Evolutionary conservation across 2,888 invertebrate genomes (phyloP), one percentile per base, ranked within the genome.

Genomic region (Lasius fuliginosus): DNA sequence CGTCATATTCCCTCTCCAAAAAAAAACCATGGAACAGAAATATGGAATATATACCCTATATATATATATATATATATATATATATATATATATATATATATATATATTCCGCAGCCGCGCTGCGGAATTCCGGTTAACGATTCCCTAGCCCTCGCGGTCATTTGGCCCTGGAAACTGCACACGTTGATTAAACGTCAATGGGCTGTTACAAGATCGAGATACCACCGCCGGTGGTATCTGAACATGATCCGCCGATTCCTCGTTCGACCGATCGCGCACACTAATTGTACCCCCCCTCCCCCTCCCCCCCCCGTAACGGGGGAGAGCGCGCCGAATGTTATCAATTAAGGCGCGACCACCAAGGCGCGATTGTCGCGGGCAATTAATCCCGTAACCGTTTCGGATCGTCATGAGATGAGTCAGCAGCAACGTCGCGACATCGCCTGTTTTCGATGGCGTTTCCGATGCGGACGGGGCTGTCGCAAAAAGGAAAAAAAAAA

Each of bases 351-450:
- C 62, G 27, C 58, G 58, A 40, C 9, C 65, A 58, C 9, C 60
- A 58, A 85, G 85, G 83, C 46, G 46, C 11, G 82, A 88, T 85
- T 82, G 82, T 85, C 86, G 73, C 74, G 58, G 73, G 68, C 84
- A 89, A 89, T 89, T 86, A 88, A 87, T 85, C 76, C 83, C 62
- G 23, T 9, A 42, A 53, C 9, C n/a, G 53, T 23, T 58, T 56
- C 74, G 36, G 56, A 12, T n/a, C 56, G 81, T 27, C 74, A 62
- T 62, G 69, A 36, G 60, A 36, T 68, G 88, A 87, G 75, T 88
- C 87, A 82, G 83, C 87, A 64, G 62, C 53, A 64, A 68, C 75
- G 65, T 85, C 67, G 60, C 77, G 79, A 68, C 82, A 18, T 12
- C 15, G 8, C 30, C 8, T 56, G 36, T 5, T 86, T 82, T 60